Evolutionary conservation across 2,113 vertebrate species (phyloP), one percentile per base, ranked within the genome.

Genomic region (Xenopus laevis): DNA sequence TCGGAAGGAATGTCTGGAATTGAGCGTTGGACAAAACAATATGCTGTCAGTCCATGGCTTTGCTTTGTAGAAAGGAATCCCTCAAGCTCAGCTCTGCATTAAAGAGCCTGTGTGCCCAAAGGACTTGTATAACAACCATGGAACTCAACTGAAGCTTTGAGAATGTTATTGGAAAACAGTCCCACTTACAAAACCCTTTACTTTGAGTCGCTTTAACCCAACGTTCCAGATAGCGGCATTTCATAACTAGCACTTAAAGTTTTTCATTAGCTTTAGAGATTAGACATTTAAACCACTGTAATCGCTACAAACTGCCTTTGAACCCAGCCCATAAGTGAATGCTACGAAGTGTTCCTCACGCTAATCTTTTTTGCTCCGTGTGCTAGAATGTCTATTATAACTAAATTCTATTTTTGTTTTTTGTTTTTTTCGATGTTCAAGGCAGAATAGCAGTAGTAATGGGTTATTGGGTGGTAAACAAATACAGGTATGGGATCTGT

Each of bases 241-340:
- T 71, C 13, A 46, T 71, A 52, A 71, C 45, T 33, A 63, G 70
- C 23, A 63, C 70, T 62, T 63, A 63, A 71, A 63, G 59, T 61
- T 62, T 62, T 52, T 12, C 70, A 52, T 71, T 71, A 71, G 46
- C 70, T 71, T 12, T 59, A 23, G 70, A 60, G 63, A 23, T 52
- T 52, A 18, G 70, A 71, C 46, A 62, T 20, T 12, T 47, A 52
- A 71, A 23, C 59, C 70, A 9, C 13, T 17, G 63, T 62, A 62
- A 71, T 63, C 21, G 30, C 16, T n/a, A 45, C 44, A 18, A 50
- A 63, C 61, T 33, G 18, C 27, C 59, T 52, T 71, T 71, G 68
- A 55, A 33, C 30, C 3, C 30, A 6, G 6, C 30, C 30, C 30
- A 33, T 6, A 33, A 6, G 30, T 33, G 6, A 33, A 33, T 33